Percentiles rank a stretch among this genome's conserved stretches.
phyloP scores from a whole-genome alignment of 2,797 vertebrate species.

The Ctenopoma kingsleyae region DNA sequence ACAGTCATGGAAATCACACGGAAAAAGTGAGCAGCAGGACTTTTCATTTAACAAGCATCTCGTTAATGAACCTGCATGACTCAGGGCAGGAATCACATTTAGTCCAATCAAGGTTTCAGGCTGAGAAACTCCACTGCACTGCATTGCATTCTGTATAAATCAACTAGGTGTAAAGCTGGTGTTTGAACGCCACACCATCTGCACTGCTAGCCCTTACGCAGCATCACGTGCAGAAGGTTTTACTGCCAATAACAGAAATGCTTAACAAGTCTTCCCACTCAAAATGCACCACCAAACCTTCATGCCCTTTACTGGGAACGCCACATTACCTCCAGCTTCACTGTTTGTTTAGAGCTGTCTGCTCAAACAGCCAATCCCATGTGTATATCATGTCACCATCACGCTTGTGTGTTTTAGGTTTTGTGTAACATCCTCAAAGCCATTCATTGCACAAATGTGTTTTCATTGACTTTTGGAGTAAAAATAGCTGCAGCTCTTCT shows the following conservation, averaged over 20 bases:
- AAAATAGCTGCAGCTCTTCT: neutral
- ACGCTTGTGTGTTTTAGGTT: neutral
- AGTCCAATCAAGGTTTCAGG: slow-evolving; percentile 29
- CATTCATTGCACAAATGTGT: no score
- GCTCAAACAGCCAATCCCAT: neutral
- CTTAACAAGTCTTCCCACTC: neutral
- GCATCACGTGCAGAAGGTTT: no score
- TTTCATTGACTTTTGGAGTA: neutral
- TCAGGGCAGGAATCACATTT: slow-evolving; percentile 44
- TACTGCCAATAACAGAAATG: neutral
- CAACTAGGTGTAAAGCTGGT: neutral
- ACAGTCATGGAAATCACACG: neutral
- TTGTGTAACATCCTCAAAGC: neutral
- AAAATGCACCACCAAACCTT: no score
- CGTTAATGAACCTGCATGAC: slow-evolving; percentile 57
- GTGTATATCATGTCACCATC: neutral
- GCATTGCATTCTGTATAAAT: neutral
- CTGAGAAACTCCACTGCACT: slow-evolving; percentile 19
- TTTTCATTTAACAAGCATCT: slow-evolving; percentile 43
- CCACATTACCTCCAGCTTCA: neutral
- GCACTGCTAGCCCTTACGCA: neutral
- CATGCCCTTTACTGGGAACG: neutral
- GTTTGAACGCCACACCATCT: no score
- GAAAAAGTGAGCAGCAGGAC: slow-evolving; percentile 24
- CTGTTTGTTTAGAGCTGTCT: neutral